Evolutionary conservation across 2,888 invertebrate genomes (phyloP), one percentile per base, ranked within the genome.

Genomic region (Epicampocera succincta): DNA sequence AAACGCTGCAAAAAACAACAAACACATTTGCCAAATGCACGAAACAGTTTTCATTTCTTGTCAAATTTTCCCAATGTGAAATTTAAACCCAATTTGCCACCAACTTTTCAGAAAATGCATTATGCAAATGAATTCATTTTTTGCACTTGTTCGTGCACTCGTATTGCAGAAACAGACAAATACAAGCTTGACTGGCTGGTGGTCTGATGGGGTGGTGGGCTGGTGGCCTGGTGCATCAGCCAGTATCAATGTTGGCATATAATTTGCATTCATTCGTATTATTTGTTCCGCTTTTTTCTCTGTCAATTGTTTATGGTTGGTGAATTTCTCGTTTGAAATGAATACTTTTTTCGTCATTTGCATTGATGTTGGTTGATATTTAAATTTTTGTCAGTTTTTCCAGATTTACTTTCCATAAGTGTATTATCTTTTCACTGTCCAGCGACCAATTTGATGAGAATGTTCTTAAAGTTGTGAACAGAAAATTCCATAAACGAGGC

Each of bases 291-390:
- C 48, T 17, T 60, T 52, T 44, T 61, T 40, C n/a, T 21, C 52
- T 52, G 72, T 68, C 73, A 79, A 79, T 73, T 79, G 52, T 68
- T 68, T 73, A 73, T 61, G 73, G 73, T 79, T 73, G 73, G 66
- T 48, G 44, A 50, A 48, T 52, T 73, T 68, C 73, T 79, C 79
- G 38, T 73, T 61, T 33, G 50, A 61, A 71, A 60, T 48, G 15
- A 60, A n/a, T 25, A 46, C 29, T 46, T 40, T 66, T 52, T 42
- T 42, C n/a, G 21, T 63, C 25, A 25, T 12, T 66, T 19, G 15
- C 44, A 38, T 33, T 58, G 29, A 58, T 56, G 19, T 44, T 13
- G 12, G 33, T 56, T 21, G 19, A 50, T 52, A 58, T 71, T 58
- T 25, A 54, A 77, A 25, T 42, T 71, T n/a, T 65, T 61, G 76